These are phyloP conservation scores for Isotomurus palustris DNA, from an alignment of 2,888 invertebrate species.

Conservation along the genomic window DNA sequence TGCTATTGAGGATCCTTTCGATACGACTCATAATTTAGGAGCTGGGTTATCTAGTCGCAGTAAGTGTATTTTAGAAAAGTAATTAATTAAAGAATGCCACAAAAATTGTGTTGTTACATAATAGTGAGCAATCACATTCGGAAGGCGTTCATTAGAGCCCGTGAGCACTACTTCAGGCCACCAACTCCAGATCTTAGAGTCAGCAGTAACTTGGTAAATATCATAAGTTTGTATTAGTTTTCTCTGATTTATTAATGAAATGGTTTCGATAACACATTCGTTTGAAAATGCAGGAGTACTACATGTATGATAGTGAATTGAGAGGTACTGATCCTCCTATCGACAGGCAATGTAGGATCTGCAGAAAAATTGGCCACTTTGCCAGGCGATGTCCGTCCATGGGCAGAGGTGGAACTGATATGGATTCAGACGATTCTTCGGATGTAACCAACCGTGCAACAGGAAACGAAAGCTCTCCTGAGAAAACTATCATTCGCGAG, in stretches of 20 bases:
- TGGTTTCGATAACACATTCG: neutral
- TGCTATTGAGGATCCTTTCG: conserved; percentile 62
- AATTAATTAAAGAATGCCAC: neutral
- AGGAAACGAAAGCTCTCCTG: no score
- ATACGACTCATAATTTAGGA: conserved; percentile 57
- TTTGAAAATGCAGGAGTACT: conserved; percentile 39
- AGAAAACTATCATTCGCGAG: no score
- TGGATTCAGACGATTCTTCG: no score
- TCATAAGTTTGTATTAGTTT: conserved; percentile 7
- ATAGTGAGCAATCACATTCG: conserved; percentile 43
- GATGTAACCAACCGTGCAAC: no score
- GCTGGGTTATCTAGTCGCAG: conserved; percentile 56
- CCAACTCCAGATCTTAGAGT: no score
- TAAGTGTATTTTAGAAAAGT: conserved; percentile 49
- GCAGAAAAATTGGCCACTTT: conserved; percentile 57
- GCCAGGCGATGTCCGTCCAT: no score
- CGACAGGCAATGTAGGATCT: conserved; percentile 55
- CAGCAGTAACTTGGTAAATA: neutral
- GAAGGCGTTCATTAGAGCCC: conserved; percentile 34
- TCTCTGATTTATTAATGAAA: conserved; percentile 8
- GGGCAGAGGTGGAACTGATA: no score
- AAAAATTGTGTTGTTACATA: neutral
- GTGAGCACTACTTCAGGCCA: no score
- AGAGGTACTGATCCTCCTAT: conserved; percentile 53
- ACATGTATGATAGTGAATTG: conserved; percentile 50